Evolutionary conservation across 2,888 invertebrate species (phyloP), one percentile per base, ranked within the genome.

Genomic region (Mimas tiliae): DNA sequence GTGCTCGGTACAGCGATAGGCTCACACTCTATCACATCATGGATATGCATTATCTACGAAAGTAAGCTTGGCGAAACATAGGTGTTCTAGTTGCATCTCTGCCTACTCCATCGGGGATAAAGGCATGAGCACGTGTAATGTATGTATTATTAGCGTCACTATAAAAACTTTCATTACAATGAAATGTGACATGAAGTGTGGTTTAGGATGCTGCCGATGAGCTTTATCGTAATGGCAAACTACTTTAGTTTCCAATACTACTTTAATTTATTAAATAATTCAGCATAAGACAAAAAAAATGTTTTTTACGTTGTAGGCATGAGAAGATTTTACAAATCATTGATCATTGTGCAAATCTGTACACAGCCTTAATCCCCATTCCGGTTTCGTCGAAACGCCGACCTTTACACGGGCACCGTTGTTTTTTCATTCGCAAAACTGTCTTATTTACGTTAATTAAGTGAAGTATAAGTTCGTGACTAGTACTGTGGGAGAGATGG

Each of bases 391-490:
- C 69, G 82, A 85, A 88, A 80, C 88, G 78, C 76, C 86, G 83
- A 87, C 85, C 88, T 87, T 83, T 85, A 81, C 74, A 76, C 78
- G 74, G 80, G 76, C 77, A 76, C 79, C 80, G 81, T 84, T 82
- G 82, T 86, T 89, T 89, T 90, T 91, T 88, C 81, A 77, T 87
- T 87, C 82, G 87, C 86, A 85, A 90, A 91, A 91, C 89, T 89
- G 90, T 90, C 90, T 91, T 90, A 92, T 92, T 93, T 91, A 89
- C 84, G 90, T 87, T 93, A 93, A 93, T 93, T 92, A 92, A 93
- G 91, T 92, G 91, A 92, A 92, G 93, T 90, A 91, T 92, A 92
- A 91, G 89, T 88, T 91, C 93, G 92, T 93, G 93, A 93, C 92
- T 91, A 90, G 91, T 83, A 82, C 85, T 85, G 90, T 88, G 91